Evolutionary conservation across 2,888 invertebrate species (phyloP), one percentile per base, ranked within the genome.

Genomic region (Chydorus sphaericus): DNA sequence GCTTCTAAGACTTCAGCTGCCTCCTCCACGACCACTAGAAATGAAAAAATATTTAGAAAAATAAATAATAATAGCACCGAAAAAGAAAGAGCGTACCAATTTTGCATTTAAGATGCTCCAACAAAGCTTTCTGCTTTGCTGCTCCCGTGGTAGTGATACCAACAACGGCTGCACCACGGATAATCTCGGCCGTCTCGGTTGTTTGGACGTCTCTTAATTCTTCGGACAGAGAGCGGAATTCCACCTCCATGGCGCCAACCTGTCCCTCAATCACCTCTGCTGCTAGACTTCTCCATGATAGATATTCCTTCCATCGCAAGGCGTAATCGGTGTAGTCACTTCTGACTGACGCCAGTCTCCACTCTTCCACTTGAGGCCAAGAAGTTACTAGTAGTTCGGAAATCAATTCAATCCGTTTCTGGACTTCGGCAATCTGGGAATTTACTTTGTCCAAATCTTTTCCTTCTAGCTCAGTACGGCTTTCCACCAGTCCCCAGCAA

Each of bases 1-100:
- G 84, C 77, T 66, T 92, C 92, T 30, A 89, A 69, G 0, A 90
- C 84, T 71, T 91, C 89, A 0, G 88, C 90, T 1, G 90, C 90
- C 71, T 92, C 92, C 68, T 92, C 91, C 1, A 91, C 83, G 16
- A 86, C 76, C 0, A 85, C 83, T 81, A 67, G 11, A 51, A 11
- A 7, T 16, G 7, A 51, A 20, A n/a, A n/a, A n/a, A 51, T 31
- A 11, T 1, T n/a, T n/a, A 16, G 8, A 16, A 53, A n/a, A n/a
- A n/a, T n/a, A n/a, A n/a, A n/a, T n/a, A n/a, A n/a, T n/a, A n/a
- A n/a, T n/a, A n/a, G n/a, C n/a, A n/a, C n/a, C 23, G 18, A 14
- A 2, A 11, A 39, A 16, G 1, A 39, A 16, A 3, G 1, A 39
- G 10, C 63, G 66, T 68, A 80, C 80, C 78, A 62, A 85, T 80